Conservation (phyloP, 2,113 vertebrate genomes). For the Cebidichthys violaceus region DNA sequence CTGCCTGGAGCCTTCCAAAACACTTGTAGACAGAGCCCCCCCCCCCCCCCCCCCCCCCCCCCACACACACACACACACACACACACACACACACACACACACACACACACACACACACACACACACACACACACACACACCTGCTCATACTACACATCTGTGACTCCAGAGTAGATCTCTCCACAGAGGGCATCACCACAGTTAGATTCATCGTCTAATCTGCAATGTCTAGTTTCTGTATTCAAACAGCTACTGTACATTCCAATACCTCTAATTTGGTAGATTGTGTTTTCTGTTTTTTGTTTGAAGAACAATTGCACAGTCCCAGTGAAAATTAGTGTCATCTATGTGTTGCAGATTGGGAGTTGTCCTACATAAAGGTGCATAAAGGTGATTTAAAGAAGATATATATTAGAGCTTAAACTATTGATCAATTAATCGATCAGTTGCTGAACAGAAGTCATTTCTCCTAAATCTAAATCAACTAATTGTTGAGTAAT, state of each 20-base stretch:
- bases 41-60: neutral
- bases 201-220: slow-evolving; percentile 16
- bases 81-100: neutral
- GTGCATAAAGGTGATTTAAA: neutral
- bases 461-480: too few relatives aligned
- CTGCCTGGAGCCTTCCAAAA: slow-evolving; percentile 27
- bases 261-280: neutral
- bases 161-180: slow-evolving; percentile 19
- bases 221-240: neutral
- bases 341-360: neutral
- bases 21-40: slow-evolving; percentile 23
- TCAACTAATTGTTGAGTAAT: neutral
- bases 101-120: too few relatives aligned
- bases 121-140: neutral
- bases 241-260: neutral
- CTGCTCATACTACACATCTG: slow-evolving; percentile 54
- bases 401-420: neutral
- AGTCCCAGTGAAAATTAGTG: neutral
- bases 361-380: neutral
- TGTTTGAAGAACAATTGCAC: neutral
- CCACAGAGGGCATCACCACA: neutral
- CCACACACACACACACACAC: too few relatives aligned
- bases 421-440: neutral
- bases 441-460: neutral
- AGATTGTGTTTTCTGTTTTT: neutral